These are phyloP conservation scores for Pogonocherus hispidulus DNA, from an alignment of 2,888 invertebrate species.

Conservation along the genomic window DNA sequence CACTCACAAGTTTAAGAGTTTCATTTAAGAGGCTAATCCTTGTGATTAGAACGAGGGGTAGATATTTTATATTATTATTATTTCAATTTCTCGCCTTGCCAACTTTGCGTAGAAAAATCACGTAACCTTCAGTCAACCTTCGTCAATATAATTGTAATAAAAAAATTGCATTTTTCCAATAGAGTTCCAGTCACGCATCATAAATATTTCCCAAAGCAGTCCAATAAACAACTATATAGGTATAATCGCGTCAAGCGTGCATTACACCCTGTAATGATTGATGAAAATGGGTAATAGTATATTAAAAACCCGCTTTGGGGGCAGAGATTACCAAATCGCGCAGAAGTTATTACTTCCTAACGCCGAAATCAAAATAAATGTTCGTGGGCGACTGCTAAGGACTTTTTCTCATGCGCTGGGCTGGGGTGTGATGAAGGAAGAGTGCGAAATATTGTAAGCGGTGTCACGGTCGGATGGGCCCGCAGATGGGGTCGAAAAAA, in stretches of 20 bases:
- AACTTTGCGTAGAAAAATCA: too few relatives aligned
- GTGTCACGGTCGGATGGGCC: constrained; percentile 18
- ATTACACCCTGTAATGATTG: background rate
- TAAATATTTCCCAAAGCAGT: too few relatives aligned
- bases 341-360: constrained; percentile 9
- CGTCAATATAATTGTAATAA: too few relatives aligned
- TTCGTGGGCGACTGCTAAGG: constrained; percentile 10
- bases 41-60: too few relatives aligned
- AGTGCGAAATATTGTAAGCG: constrained; percentile 41
- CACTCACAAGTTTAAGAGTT: too few relatives aligned
- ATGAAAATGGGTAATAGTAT: background rate
- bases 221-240: too few relatives aligned
- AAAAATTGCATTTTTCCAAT: too few relatives aligned
- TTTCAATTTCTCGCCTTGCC: too few relatives aligned
- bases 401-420: constrained; percentile 11
- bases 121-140: too few relatives aligned
- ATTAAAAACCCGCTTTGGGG: constrained; percentile 2
- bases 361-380: constrained; percentile 9
- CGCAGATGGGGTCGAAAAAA: constrained; percentile 24
- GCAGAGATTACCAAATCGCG: constrained; percentile 3
- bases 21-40: too few relatives aligned
- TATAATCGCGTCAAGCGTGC: background rate
- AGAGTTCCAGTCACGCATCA: too few relatives aligned
- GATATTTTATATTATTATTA: too few relatives aligned
- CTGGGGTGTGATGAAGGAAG: constrained; percentile 3